Evolutionary conservation across 2,113 vertebrate species (phyloP), one percentile per base, ranked within the genome.

Genomic region (Macquaria australasica): DNA sequence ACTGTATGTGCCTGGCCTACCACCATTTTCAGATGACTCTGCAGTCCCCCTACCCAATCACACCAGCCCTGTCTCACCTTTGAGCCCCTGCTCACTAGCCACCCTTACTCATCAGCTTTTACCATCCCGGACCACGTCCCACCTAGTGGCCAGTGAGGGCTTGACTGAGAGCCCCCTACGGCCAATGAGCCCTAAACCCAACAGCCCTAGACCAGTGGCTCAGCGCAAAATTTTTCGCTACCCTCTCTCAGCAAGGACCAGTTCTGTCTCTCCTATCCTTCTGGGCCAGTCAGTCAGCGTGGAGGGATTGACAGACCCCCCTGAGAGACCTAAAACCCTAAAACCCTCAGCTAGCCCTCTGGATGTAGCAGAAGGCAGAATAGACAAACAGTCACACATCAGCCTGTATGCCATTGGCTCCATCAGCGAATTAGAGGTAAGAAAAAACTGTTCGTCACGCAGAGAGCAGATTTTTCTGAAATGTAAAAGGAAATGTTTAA

Each of bases 141-240:
- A 94, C 55, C 77, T 92, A 20, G 82, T 92, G 20, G 77, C 77
- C 25, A 88, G 51, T 7, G 94, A 95, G 7, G 69, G 88, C 28
- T 39, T 79, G 20, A 86, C 88, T 50, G 94, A 93, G 25, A 89
- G 91, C 88, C 97, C 97, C 8, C 90, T 93, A 48, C 94, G 95
- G 53, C 97, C 97, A 28, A 93, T 97, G 95, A 97, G 97, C 87
- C 97, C 97, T 18, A 98, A 97, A 83, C 97, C 97, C 0, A 93
- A 89, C 73, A 97, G 95, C 59, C 95, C 96, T 8, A 92, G 94
- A 51, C 88, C 95, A 1, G 28, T 55, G 1, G 80, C 87, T 31
- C 96, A 95, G 2, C 88, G 86, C 2, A 92, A 68, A 59, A 85
- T 83, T 34, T 96, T 96, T 68, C 87, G 62, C 25, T 95, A 95